Base-by-base conservation (phyloP, 1,140 invertebrate species). In the Dolichoris vasculosae region DNA sequence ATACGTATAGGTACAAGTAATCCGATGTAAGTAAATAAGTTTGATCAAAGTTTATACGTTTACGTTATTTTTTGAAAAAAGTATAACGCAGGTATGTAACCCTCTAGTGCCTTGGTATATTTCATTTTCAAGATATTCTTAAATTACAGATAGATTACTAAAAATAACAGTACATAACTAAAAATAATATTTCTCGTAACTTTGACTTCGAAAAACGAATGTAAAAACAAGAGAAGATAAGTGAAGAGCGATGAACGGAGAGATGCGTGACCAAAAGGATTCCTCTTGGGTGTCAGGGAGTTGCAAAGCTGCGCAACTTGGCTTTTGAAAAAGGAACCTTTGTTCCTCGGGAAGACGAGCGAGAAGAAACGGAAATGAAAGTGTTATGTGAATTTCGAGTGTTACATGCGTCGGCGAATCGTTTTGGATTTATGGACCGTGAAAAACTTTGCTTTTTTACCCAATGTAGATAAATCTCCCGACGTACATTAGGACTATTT, bases 391-490 rank as follows among this genome's bases (percentile, higher is more conserved):
- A n/a, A 78, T 78, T 78, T 78, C 8, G 75, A 55, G 75, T 35
- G 40, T 30, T 35, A 23, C 46, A 30, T 55, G 30, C 46, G n/a
- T 51, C 46, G 46, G 75, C 46, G 75, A 77, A 77, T 48, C 78
- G 2, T 67, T 32, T 46, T 38, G 51, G 71, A 75, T 76, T 83
- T 76, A 73, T 83, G 82, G 82, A 32, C 51, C 81, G 71, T 83
- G 48, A 76, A 83, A 76, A 83, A 76, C 26, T 59, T 35, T 20
- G 38, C 17, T 30, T 79, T 35, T 48, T 77, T 20, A 17, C n/a
- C 35, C 11, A 46, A 32, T 48, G 17, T n/a, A 32, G 20, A 63
- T 48, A 48, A 48, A 32, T 20, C 38, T n/a, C 75, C 63, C 75
- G 73, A 76, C 82, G 48, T 75, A 26, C 35, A 32, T 20, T 23